These are phyloP conservation scores for Pocota personata DNA, from an alignment of 2,888 invertebrate genomes.

Conservation along the genomic window DNA sequence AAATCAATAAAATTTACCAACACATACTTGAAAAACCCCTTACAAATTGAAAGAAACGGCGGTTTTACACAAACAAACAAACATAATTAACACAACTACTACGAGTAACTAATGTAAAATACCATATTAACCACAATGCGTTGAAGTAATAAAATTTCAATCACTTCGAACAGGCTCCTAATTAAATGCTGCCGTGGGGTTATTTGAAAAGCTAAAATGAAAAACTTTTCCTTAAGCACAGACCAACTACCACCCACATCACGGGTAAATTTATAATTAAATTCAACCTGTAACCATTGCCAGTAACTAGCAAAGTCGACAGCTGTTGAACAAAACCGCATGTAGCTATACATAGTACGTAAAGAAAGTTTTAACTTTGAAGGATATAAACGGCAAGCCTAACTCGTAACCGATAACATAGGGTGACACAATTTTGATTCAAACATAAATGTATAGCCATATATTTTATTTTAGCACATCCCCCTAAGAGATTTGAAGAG, in stretches of 20 bases:
- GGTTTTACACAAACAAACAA: not conserved
- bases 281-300: not conserved
- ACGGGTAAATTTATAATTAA: conserved; percentile 2
- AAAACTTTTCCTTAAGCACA: not conserved
- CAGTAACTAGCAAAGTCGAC: not conserved
- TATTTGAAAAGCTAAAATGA: not conserved
- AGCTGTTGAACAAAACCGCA: not conserved
- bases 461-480: not conserved
- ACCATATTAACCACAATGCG: conserved; percentile 12
- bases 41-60: not conserved
- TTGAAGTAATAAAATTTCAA: conserved; percentile 22
- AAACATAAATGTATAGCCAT: not conserved
- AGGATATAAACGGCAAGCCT: not conserved
- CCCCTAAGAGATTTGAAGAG: not conserved
- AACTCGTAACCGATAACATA: not conserved
- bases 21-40: not conserved
- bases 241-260: not conserved
- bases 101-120: not conserved
- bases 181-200: not conserved
- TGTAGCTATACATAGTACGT: not conserved
- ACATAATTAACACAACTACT: not conserved
- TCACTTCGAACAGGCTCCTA: not conserved
- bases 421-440: not conserved
- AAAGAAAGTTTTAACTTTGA: not conserved
- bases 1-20: too few relatives aligned